Evolutionary conservation across 1,140 invertebrate genomes (phyloP).

Genomic region (Drosophila mojavensis): DNA sequence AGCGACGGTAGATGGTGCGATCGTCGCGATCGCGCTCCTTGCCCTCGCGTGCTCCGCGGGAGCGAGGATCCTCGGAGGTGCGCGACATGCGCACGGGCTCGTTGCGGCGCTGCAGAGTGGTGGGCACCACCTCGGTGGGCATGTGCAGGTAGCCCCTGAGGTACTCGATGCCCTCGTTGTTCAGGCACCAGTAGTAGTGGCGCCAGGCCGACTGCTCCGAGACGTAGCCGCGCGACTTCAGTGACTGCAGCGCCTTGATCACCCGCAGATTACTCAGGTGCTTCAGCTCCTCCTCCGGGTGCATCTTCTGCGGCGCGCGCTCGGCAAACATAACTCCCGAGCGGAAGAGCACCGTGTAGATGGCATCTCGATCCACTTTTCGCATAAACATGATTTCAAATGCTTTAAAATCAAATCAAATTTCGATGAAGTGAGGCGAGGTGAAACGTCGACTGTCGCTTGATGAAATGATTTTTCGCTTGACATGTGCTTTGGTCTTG

Average conservation of each 20-base stretch:
- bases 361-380: conserved; percentile 35
- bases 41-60: conserved; percentile 4
- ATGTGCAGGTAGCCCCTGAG: conserved; percentile 23
- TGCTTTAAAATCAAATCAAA: too few relatives aligned
- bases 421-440: neutral
- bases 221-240: conserved; percentile 38
- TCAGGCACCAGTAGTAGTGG: conserved; percentile 40
- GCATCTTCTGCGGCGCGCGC: conserved; percentile 19
- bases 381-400: conserved; percentile 36
- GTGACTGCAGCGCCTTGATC: conserved; percentile 38
- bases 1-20: conserved; percentile 23
- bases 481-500: neutral
- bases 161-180: conserved; percentile 42
- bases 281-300: conserved; percentile 24
- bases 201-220: conserved; percentile 38
- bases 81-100: conserved; percentile 33
- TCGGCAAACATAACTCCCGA: conserved; percentile 36
- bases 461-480: neutral
- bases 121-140: conserved; percentile 35
- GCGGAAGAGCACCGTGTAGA: conserved; percentile 32
- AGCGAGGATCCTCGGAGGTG: conserved; percentile 5
- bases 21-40: conserved; percentile 29
- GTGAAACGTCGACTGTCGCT: neutral
- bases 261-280: conserved; percentile 37
- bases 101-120: conserved; percentile 30